These are phyloP conservation scores for Endotricha flammealis DNA, from an alignment of 2,888 invertebrate genomes.

Conservation along the genomic window DNA sequence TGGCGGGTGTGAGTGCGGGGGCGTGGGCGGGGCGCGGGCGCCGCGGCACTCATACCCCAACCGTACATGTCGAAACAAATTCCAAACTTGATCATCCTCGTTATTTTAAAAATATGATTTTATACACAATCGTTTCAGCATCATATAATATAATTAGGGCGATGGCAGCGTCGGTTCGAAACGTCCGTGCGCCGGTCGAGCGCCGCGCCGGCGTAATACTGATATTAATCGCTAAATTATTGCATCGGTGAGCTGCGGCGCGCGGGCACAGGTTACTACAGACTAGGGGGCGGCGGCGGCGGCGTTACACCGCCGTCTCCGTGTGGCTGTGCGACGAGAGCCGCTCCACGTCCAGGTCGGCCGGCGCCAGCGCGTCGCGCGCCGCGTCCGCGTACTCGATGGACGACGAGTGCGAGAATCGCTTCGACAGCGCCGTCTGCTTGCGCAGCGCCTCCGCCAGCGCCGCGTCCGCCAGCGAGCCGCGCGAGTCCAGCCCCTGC, in stretches of 20 bases:
- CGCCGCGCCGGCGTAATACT: slow-evolving; percentile 35
- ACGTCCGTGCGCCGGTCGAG: slow-evolving; percentile 25
- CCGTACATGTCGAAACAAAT: slow-evolving; percentile 48
- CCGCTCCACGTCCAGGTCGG: slow-evolving; percentile 94
- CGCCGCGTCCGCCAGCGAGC: slow-evolving; percentile 94
- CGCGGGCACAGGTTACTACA: slow-evolving; percentile 17
- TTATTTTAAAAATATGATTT: slow-evolving; percentile 55
- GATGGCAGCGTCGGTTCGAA: slow-evolving; percentile 52
- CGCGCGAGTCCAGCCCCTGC: slow-evolving; percentile 98
- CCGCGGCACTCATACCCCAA: slow-evolving; percentile 33
- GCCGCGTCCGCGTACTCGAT: slow-evolving; percentile 94
- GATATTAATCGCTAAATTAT: slow-evolving; percentile 38
- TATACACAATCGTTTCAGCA: slow-evolving; percentile 58
- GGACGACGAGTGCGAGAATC: slow-evolving; percentile 92
- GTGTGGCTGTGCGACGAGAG: slow-evolving; percentile 96
- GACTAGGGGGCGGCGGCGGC: slow-evolving; percentile 16
- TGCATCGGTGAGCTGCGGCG: slow-evolving; percentile 29
- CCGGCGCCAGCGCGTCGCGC: slow-evolving; percentile 92
- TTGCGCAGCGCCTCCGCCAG: slow-evolving; percentile 95
- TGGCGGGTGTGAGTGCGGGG: slow-evolving; percentile 33
- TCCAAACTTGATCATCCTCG: slow-evolving; percentile 46
- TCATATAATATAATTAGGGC: slow-evolving; percentile 45
- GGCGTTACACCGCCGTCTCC: slow-evolving; percentile 91
- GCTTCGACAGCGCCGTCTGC: slow-evolving; percentile 94
- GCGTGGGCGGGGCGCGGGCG: slow-evolving; percentile 24